Conservation (phyloP, 2,113 vertebrate genomes). For the Amphilophus citrinellus region DNA sequence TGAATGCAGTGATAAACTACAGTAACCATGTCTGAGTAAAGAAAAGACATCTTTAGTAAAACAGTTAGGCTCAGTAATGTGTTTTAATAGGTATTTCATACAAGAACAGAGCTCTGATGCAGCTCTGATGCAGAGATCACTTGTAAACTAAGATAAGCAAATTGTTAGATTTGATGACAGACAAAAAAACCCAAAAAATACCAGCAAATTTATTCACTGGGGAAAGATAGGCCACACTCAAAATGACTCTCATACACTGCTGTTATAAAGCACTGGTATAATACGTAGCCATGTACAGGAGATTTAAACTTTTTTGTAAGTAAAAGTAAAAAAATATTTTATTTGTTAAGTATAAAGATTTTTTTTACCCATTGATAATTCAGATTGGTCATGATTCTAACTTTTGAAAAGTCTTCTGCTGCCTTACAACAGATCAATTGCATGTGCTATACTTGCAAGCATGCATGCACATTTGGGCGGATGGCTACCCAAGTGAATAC, state of each 20-base stretch:
- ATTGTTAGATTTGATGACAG: background rate
- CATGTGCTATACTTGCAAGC: conserved; percentile 13
- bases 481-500: conserved; percentile 46
- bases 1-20: conserved; percentile 4
- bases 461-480: conserved; percentile 25
- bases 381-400: background rate
- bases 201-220: background rate
- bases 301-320: background rate
- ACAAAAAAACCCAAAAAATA: background rate
- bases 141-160: background rate
- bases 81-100: conserved; percentile 19
- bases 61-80: conserved; percentile 5
- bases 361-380: background rate
- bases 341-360: background rate
- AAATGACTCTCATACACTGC: background rate
- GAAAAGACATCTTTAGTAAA: background rate
- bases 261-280: background rate
- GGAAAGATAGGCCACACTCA: background rate
- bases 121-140: background rate
- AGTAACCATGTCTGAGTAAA: background rate
- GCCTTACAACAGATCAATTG: background rate
- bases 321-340: background rate
- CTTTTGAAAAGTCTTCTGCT: conserved; percentile 12
- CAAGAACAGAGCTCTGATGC: background rate
- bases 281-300: background rate